Evolutionary conservation across 2,113 vertebrate species (phyloP), one percentile per base, ranked within the genome.

Genomic region (Gallinago media): DNA sequence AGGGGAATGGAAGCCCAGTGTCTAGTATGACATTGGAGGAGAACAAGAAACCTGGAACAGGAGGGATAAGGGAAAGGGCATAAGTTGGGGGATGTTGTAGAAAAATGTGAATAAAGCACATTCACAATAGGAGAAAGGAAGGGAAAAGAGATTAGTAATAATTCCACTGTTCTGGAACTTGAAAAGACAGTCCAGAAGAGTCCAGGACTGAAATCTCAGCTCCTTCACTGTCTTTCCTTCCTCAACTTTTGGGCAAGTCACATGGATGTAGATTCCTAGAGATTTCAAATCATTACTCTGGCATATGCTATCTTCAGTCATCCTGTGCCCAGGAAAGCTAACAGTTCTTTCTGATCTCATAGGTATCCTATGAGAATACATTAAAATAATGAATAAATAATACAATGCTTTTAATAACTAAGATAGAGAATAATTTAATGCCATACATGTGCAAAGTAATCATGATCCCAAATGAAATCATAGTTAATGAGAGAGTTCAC

Each of bases 361-460:
- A 36, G 11, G 7, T 20, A 32, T 32, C 19, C 27, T 49, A n/a
- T 32, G 9, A 65, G n/a, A 79, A 58, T 42, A 13, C 22, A 59
- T 36, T 54, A 65, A 88, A 65, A 44, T 36, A 1, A 23, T 59
- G 2, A 88, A 49, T 54, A 55, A 66, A 49, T 32, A 61, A 55
- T 42, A 22, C 3, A 74, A 23, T 4, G 1, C 4, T 74, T 11
- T 58, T 42, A 42, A 52, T 59, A 92, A 52, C 36, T 27, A 44
- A 78, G 21, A 4, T 46, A 38, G 44, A 46, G 11, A 74, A 49
- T 49, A 38, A 67, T n/a, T 52, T 36, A n/a, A 36, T 19, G 7
- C 23, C 25, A 19, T 47, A 44, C 0, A 0, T 26, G 49, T 47
- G 13, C 46, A 66, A 71, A 36, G 18, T 22, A 68, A 40, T 17